Conservation (phyloP, 2,888 invertebrate species). For the Drosophila parthenogenetica region DNA sequence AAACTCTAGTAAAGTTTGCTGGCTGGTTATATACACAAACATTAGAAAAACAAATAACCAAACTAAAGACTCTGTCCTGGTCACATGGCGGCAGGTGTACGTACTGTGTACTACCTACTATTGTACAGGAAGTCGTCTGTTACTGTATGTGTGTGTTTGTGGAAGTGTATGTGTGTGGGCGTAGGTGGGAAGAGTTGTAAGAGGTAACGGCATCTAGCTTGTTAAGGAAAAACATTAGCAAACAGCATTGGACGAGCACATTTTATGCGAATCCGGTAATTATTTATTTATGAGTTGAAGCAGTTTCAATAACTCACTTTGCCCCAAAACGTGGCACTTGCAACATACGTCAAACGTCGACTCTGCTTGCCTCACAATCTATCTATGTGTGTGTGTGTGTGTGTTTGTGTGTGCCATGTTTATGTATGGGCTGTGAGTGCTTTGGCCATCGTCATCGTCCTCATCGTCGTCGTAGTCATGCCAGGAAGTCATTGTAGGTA, state of each 20-base stretch:
- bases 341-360: slow-evolving; percentile 66
- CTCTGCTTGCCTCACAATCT: slow-evolving; percentile 16
- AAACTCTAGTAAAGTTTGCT: neutral
- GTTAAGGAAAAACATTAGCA: slow-evolving; percentile 58
- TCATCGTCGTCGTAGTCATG: slow-evolving; percentile 52
- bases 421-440: slow-evolving; percentile 31
- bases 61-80: slow-evolving; percentile 46
- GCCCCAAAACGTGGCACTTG: slow-evolving; percentile 15
- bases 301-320: slow-evolving; percentile 84
- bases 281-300: slow-evolving; percentile 85
- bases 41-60: slow-evolving; percentile 69
- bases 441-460: slow-evolving; percentile 28
- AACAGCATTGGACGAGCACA: slow-evolving; percentile 64
- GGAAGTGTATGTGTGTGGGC: neutral
- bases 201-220: slow-evolving; percentile 30
- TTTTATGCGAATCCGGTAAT: slow-evolving; percentile 81
- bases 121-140: slow-evolving; percentile 40
- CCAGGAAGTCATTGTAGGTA: slow-evolving; percentile 78
- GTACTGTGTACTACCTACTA: neutral
- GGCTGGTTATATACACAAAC: slow-evolving; percentile 34
- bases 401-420: slow-evolving; percentile 2
- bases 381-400: slow-evolving; percentile 7
- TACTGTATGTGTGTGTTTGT: slow-evolving; percentile 9
- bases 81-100: slow-evolving; percentile 36
- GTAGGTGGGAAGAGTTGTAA: slow-evolving; percentile 3